Evolutionary conservation across 2,888 invertebrate genomes (phyloP), one percentile per base, ranked within the genome.

Genomic region (Campoplex capitator): DNA sequence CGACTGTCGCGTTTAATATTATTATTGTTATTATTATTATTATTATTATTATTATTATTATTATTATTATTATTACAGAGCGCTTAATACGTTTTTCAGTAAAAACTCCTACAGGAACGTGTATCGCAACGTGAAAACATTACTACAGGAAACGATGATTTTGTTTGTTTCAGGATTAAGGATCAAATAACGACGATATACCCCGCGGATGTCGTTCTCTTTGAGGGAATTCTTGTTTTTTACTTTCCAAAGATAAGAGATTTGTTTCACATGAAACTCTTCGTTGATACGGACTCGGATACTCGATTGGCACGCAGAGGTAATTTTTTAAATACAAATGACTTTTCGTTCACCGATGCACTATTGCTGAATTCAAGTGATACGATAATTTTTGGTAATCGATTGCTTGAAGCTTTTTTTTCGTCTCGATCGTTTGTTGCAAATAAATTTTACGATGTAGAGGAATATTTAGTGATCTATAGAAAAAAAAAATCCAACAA

Each of bases 241-340:
- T 99, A 99, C 95, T 99, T 99, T 95, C 98, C 98, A 0, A 98
- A 98, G 94, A 97, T 99, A 88, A 95, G 99, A 77, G 97, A 99
- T 86, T 95, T 99, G 85, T 99, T 99, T 95, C 98, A 99, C 95
- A 99, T 99, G 99, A 99, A 99, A 95, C 95, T 99, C 58, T 99
- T 99, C 95, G 99, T 99, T 4, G 99, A 99, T 94, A 99, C 99
- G 0, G 99, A 99, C 95, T 99, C 99, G 0, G 99, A 99, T 94
- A 99, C 99, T 0, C 96, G 99, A 92, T 95, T 99, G 35, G 99
- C 99, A 0, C 96, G 99, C 91, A 96, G 99, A 96, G 99, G 99
- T 99, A 94, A 79, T 78, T 68, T 76, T 74, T 45, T 32, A 62
- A 51, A 58, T 56, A 45, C 28, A 32, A 35, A 16, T 67, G 18